These are phyloP conservation scores for Onychorhynchus coronatus DNA, from an alignment of 2,113 vertebrate species.

Conservation along the genomic window DNA sequence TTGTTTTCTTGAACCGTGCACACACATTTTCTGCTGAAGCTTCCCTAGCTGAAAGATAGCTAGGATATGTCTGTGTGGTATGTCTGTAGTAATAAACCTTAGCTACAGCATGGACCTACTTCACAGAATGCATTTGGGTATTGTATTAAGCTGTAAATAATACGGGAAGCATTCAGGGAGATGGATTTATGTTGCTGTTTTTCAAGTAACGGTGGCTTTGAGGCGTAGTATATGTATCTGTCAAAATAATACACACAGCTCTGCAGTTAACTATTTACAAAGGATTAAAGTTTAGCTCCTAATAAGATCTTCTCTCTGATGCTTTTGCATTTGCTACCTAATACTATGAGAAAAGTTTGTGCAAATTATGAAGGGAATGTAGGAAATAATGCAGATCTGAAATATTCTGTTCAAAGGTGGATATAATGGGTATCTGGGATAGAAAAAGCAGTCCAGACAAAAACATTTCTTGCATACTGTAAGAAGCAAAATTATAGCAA, in stretches of 20 bases:
- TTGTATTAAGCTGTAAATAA: conserved; percentile 41
- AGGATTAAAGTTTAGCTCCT: conserved; percentile 50
- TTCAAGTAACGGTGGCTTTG: conserved; percentile 24
- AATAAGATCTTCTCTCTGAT: conserved; percentile 42
- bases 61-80: neutral
- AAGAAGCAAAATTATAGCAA: neutral
- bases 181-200: conserved; percentile 31
- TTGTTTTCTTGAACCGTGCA: neutral
- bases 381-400: conserved; percentile 12
- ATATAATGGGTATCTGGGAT: neutral
- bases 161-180: neutral
- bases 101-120: neutral
- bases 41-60: neutral
- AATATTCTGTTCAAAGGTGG: neutral
- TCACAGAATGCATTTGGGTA: neutral
- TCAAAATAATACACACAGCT: conserved; percentile 16
- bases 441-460: neutral
- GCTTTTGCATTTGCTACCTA: conserved; percentile 9
- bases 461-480: neutral
- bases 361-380: neutral
- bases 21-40: neutral
- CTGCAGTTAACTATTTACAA: conserved; percentile 47
- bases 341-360: neutral
- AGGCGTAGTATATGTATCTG: neutral
- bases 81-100: neutral